phyloP scores from a whole-genome alignment of 2,888 invertebrate genomes.

The Morinoia aosen region DNA sequence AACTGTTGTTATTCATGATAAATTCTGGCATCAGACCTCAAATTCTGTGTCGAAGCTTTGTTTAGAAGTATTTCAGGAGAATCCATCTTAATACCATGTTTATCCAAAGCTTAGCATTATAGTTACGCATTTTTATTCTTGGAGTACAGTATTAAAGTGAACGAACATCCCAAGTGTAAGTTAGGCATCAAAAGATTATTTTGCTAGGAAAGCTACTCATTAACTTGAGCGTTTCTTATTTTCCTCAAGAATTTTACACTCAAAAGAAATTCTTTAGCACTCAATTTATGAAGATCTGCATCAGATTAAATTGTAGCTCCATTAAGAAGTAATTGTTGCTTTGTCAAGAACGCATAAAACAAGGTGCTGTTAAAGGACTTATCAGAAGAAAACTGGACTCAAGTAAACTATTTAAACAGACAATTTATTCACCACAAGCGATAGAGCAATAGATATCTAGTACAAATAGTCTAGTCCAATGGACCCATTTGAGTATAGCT shows the following conservation, averaged over 20 bases:
- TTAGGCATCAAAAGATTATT: background rate
- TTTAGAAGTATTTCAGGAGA: background rate
- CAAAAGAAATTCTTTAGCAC: background rate
- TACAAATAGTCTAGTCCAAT: too few species aligned
- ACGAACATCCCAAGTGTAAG: background rate
- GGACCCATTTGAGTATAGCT: too few species aligned
- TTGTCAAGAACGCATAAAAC: background rate
- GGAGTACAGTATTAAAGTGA: background rate
- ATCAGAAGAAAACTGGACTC: background rate
- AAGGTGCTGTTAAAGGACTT: background rate
- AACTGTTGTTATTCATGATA: background rate
- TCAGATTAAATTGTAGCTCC: background rate
- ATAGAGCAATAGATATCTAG: too few species aligned
- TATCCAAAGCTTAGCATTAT: background rate
- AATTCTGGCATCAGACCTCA: background rate
- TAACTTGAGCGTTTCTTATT: background rate
- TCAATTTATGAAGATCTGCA: background rate
- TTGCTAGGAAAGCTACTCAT: background rate
- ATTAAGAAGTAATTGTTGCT: background rate
- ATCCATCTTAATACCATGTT: background rate
- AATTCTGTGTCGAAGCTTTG: background rate
- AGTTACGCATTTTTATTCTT: background rate
- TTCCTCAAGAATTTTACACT: background rate
- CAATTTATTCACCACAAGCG: too few species aligned
- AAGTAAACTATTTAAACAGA: background rate